phyloP scores from a whole-genome alignment of 2,113 vertebrate genomes.

The Capricornis sumatraensis region DNA sequence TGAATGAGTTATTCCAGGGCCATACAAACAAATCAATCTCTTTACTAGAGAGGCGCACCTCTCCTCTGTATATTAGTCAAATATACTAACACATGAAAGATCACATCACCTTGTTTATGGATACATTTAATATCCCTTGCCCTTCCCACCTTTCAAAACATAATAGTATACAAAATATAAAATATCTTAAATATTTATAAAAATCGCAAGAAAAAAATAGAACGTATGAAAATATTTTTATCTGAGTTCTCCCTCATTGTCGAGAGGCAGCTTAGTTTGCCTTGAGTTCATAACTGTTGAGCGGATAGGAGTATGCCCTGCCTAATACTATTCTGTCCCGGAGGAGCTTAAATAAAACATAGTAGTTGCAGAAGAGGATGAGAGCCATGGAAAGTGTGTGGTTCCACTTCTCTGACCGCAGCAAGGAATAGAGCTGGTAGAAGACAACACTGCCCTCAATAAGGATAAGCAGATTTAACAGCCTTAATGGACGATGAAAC shows the following conservation, averaged over 20 bases:
- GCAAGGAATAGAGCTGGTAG: conserved; percentile 97
- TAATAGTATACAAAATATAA: conserved; percentile 99
- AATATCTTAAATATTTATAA: conserved; percentile 99
- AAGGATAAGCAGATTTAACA: conserved; percentile 96
- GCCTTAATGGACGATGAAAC: conserved; percentile 97
- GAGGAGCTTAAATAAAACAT: conserved; percentile 98
- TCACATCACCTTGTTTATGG: conserved; percentile 83
- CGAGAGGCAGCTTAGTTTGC: conserved; percentile 82
- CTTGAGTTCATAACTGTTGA: conserved; percentile 92
- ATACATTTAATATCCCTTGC: conserved; percentile 85
- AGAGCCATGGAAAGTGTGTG: conserved; percentile 98
- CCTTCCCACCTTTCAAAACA: conserved; percentile 82
- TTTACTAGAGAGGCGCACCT: conserved; percentile 56
- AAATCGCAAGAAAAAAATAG: conserved; percentile 98
- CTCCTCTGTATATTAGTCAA: conserved; percentile 47
- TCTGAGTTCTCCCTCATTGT: conserved; percentile 81
- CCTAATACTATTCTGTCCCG: conserved; percentile 97
- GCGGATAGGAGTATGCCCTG: conserved; percentile 94
- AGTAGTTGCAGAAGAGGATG: conserved; percentile 99
- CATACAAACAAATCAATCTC: conserved; percentile 53
- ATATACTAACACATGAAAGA: conserved; percentile 70
- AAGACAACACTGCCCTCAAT: conserved; percentile 96
- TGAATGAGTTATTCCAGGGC: conserved; percentile 46
- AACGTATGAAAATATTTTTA: conserved; percentile 97
- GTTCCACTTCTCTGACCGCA: conserved; percentile 98